A percentile compares a stretch with the other conserved stretches of the same genome.
Conservation (phyloP, 2,888 invertebrate genomes). For the Cistogaster globosa region DNA sequence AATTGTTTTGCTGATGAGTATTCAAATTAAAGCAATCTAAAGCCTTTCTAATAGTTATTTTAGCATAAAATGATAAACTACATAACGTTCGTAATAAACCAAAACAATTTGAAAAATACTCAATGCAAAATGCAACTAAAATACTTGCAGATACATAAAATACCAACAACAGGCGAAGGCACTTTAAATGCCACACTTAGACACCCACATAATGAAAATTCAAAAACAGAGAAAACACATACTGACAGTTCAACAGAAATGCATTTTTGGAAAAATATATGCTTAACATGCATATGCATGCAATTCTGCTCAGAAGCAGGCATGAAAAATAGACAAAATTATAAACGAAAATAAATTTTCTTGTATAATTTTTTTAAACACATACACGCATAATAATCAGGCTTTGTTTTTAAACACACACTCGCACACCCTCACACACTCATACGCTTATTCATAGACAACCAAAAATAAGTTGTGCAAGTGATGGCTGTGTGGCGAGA, state of each 20-base stretch:
- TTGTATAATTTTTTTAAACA: neutral
- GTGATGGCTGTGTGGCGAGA: constrained; percentile 70
- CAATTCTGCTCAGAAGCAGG: constrained; percentile 29
- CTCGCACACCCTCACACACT: neutral
- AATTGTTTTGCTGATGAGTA: constrained; percentile 43
- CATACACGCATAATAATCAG: neutral
- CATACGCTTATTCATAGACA: neutral
- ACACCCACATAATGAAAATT: constrained; percentile 19
- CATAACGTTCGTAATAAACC: constrained; percentile 68
- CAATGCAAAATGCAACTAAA: constrained; percentile 57
- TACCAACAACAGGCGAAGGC: constrained; percentile 1
- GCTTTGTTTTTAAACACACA: constrained; percentile 5
- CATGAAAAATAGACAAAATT: constrained; percentile 46
- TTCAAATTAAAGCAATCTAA: constrained; percentile 54
- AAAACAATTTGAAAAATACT: constrained; percentile 65
- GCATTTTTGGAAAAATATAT: constrained; percentile 26
- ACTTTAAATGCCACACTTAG: constrained; percentile 35
- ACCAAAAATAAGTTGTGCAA: constrained; percentile 44
- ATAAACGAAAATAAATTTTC: constrained; percentile 28
- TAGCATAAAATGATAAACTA: constrained; percentile 68
- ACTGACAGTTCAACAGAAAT: neutral
- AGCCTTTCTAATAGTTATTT: constrained; percentile 59
- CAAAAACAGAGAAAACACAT: constrained; percentile 25
- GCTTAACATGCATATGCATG: constrained; percentile 37
- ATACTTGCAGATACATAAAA: neutral